Percentiles rank a stretch among this genome's conserved stretches.
Conservation (phyloP, 2,797 vertebrate genomes). For the Enteromius trimaculatus region DNA sequence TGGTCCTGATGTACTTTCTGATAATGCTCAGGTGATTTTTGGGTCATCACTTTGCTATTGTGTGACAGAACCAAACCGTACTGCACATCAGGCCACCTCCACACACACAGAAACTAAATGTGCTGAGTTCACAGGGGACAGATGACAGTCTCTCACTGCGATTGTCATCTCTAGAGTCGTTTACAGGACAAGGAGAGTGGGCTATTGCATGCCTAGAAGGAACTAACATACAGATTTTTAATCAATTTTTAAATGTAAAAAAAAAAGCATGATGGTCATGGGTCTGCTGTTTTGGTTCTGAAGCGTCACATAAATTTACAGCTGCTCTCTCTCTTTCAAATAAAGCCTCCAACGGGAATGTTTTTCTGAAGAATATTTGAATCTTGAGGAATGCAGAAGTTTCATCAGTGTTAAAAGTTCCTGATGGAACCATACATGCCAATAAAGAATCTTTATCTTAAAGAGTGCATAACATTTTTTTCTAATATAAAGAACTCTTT, state of each 20-base stretch:
- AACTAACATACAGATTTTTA: neutral
- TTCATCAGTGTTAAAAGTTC: neutral
- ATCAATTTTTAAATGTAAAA: neutral
- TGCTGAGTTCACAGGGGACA: conserved; percentile 25
- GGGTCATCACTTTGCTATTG: conserved; percentile 20
- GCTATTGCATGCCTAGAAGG: neutral
- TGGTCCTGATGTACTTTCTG: conserved; percentile 17
- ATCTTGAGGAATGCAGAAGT: neutral
- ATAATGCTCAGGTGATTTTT: conserved; percentile 21
- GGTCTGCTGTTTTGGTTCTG: neutral
- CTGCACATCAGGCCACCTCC: neutral
- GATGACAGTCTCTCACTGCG: neutral
- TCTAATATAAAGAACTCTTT: neutral
- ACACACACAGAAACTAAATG: conserved; percentile 4
- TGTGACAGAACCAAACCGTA: conserved; percentile 2
- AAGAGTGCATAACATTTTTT: neutral
- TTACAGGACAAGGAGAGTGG: neutral
- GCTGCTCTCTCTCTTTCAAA: neutral
- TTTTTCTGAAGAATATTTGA: neutral
- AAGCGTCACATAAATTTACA: neutral
- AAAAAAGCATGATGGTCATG: neutral
- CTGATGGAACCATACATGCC: neutral
- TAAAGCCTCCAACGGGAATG: neutral
- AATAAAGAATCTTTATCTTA: neutral
- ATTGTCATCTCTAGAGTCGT: conserved; percentile 15